phyloP scores from a whole-genome alignment of 2,888 invertebrate species.

The Thalpophila matura region DNA sequence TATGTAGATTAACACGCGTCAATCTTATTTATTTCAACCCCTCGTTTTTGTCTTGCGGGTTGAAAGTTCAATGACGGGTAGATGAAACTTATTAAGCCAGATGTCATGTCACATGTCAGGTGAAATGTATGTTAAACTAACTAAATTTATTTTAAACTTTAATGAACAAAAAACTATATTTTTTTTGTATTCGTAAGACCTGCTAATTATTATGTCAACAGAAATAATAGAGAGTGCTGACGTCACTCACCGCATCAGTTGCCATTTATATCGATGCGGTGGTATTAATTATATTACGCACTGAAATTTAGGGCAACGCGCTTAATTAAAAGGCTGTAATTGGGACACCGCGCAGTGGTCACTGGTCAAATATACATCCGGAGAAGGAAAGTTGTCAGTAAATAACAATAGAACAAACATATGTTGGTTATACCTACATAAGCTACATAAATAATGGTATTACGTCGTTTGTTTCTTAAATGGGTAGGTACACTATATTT shows the following conservation, averaged over 20 bases:
- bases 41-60: not conserved
- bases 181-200: constrained; percentile 4
- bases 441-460: constrained; percentile 12
- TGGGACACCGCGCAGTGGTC: constrained; percentile 60
- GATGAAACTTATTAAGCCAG: not conserved
- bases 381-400: not conserved
- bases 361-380: constrained; percentile 21
- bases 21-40: constrained; percentile 1
- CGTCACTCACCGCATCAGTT: constrained; percentile 56
- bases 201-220: not conserved
- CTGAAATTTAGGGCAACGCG: constrained; percentile 55
- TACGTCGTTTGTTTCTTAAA: constrained; percentile 12
- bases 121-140: not conserved
- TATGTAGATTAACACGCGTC: constrained; percentile 3
- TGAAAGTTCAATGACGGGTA: constrained; percentile 2
- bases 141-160: not conserved
- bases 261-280: constrained; percentile 46
- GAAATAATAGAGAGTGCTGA: constrained; percentile 3
- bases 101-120: not conserved
- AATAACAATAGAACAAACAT: constrained; percentile 25
- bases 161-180: not conserved
- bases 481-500: constrained; percentile 13
- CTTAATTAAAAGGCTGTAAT: constrained; percentile 70
- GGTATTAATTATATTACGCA: constrained; percentile 65
- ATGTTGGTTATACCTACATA: constrained; percentile 4